These are phyloP conservation scores for Nymphalis polychloros DNA, from an alignment of 2,888 invertebrate genomes.

Conservation along the genomic window DNA sequence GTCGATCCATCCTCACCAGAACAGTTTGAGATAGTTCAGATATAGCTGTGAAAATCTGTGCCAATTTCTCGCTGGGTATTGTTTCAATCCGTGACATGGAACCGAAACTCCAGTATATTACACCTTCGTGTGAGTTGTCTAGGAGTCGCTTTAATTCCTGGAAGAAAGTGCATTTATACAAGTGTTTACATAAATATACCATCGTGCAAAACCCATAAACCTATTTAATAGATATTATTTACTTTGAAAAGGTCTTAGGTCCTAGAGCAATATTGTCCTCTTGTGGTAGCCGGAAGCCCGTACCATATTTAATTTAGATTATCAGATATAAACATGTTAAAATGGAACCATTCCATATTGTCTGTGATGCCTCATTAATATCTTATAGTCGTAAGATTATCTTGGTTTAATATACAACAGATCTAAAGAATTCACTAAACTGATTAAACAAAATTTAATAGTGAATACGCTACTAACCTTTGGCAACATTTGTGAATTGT, in stretches of 20 bases:
- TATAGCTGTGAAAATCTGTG: constrained; percentile 75
- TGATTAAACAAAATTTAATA: too few relatives aligned
- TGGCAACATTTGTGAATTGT: constrained; percentile 67
- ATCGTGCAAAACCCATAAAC: neutral
- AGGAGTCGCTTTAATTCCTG: constrained; percentile 50
- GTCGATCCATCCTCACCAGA: constrained; percentile 79
- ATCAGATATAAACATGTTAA: constrained; percentile 40
- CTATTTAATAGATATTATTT: constrained; percentile 53
- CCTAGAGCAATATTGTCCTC: constrained; percentile 43
- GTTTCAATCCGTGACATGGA: constrained; percentile 81
- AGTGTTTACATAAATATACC: neutral
- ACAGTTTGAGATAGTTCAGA: constrained; percentile 78
- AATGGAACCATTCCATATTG: neutral
- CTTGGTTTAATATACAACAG: neutral
- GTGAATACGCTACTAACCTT: constrained; percentile 50
- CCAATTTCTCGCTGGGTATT: constrained; percentile 70
- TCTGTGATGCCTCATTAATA: neutral
- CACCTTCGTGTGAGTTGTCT: constrained; percentile 72
- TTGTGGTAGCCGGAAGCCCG: constrained; percentile 57
- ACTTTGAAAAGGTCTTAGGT: constrained; percentile 58
- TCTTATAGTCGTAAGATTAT: neutral
- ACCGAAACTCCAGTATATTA: constrained; percentile 83
- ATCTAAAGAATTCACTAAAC: too few relatives aligned
- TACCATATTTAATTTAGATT: constrained; percentile 59
- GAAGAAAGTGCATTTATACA: constrained; percentile 10